phyloP scores from a whole-genome alignment of 2,113 vertebrate genomes.

The Eulemur rufifrons region DNA sequence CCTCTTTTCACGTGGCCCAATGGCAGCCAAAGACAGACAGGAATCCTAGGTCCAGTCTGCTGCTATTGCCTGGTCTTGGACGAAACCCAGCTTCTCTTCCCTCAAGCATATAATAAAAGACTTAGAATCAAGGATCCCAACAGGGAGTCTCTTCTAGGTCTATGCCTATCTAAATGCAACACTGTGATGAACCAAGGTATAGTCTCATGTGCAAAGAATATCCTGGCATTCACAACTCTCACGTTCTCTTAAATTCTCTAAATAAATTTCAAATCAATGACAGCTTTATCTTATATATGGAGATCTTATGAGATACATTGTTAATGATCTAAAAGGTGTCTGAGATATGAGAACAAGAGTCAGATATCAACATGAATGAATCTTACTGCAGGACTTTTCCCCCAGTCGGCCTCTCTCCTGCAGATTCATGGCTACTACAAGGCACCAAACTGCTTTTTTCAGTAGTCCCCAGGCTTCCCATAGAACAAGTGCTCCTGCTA shows the following conservation, averaged over 20 bases:
- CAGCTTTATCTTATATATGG: not conserved
- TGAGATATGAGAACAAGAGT: not conserved
- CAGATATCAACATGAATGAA: not conserved
- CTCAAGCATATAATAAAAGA: not conserved
- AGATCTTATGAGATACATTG: not conserved
- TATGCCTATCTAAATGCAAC: not conserved
- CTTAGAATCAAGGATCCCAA: not conserved
- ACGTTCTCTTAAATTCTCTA: slow-evolving; percentile 10
- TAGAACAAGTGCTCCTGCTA: not conserved
- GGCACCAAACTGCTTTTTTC: not conserved
- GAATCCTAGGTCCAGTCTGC: not conserved
- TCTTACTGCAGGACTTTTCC: not conserved
- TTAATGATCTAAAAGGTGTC: not conserved
- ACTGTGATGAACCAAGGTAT: not conserved
- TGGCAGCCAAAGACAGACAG: not conserved
- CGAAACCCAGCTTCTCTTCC: not conserved
- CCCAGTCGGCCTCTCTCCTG: not conserved
- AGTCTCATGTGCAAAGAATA: not conserved
- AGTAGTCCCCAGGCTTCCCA: not conserved
- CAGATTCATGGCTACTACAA: not conserved
- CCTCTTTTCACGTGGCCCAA: not conserved
- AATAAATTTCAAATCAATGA: slow-evolving; percentile 1
- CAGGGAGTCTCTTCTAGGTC: not conserved
- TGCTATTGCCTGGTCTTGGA: not conserved
- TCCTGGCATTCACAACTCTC: not conserved